phyloP scores from a whole-genome alignment of 2,888 invertebrate species.

The Nineta flava region DNA sequence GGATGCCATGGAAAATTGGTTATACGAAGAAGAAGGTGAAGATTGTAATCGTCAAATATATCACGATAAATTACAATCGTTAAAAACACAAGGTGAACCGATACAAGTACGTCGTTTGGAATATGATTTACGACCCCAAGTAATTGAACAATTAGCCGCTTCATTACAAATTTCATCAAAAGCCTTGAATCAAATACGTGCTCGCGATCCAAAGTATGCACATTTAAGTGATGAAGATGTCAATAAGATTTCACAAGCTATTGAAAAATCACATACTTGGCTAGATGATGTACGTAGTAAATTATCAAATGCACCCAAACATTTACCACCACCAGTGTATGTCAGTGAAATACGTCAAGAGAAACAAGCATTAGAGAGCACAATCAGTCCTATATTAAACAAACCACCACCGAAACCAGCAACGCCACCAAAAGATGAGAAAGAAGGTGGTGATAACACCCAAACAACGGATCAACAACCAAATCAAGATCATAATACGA shows the following conservation, averaged over 20 bases:
- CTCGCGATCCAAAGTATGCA: constrained; percentile 54
- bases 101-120: constrained; percentile 72
- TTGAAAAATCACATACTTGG: constrained; percentile 64
- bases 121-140: constrained; percentile 60
- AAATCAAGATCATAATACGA: constrained; percentile 5
- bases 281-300: constrained; percentile 58
- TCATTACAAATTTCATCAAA: constrained; percentile 68
- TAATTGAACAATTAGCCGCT: constrained; percentile 65
- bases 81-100: constrained; percentile 72
- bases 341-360: constrained; percentile 66
- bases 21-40: constrained; percentile 90
- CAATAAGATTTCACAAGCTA: constrained; percentile 51
- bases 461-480: constrained; percentile 12
- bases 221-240: constrained; percentile 74
- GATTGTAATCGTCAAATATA: constrained; percentile 70
- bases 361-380: constrained; percentile 47
- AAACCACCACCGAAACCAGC: constrained; percentile 80
- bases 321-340: constrained; percentile 59
- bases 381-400: constrained; percentile 61
- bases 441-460: constrained; percentile 20
- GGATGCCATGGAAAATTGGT: constrained; percentile 85
- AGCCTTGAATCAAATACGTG: constrained; percentile 53
- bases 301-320: constrained; percentile 46
- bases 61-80: constrained; percentile 40
- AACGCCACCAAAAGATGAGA: constrained; percentile 36